Evolutionary conservation across 2,888 invertebrate species (phyloP), one percentile per base, ranked within the genome.

Genomic region (Galerucella nymphaeae): DNA sequence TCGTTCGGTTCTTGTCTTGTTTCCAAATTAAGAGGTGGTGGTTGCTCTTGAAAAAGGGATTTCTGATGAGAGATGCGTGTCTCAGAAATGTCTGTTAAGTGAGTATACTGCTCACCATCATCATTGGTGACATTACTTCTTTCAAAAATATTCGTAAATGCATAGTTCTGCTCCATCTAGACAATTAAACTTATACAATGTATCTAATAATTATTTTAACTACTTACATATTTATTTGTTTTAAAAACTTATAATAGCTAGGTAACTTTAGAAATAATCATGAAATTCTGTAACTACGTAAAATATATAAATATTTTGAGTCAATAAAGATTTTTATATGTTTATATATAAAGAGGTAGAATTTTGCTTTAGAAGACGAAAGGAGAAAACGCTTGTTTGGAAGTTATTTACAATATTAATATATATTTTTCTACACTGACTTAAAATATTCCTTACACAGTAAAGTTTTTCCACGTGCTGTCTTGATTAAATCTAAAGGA

Each of bases 161-260:
- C 55, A 20, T 55, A 55, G 9, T 20, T 55, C 13, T 55, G 55
- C 55, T 48, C 55, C 55, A 55, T 55, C 20, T 55, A 20, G 55
- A 18, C 55, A 55, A 55, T 55, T 55, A 55, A 55, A 55, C 55
- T 55, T 55, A 48, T 48, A 48, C 48, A 48, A 14, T 48, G 48
- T 42, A 42, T 42, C 42, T 48, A 48, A 48, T 14, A 48, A 48
- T 48, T 48, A 48, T 14, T 48, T 48, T 13, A 48, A 48, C 48
- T 48, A 14, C 48, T 48, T 48, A 48, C 48, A 48, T 48, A 14
- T 48, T 48, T 42, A 42, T 42, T 42, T 42, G 42, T 48, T 48
- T 48, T 48, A 14, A 48, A 48, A 48, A 48, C 48, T 48, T 48
- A 42, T 42, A 11, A 42, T 42, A 42, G 42, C 10, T 42, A 42